Conservation (phyloP, 1,140 invertebrate genomes). For the Mercenaria mercenaria region DNA sequence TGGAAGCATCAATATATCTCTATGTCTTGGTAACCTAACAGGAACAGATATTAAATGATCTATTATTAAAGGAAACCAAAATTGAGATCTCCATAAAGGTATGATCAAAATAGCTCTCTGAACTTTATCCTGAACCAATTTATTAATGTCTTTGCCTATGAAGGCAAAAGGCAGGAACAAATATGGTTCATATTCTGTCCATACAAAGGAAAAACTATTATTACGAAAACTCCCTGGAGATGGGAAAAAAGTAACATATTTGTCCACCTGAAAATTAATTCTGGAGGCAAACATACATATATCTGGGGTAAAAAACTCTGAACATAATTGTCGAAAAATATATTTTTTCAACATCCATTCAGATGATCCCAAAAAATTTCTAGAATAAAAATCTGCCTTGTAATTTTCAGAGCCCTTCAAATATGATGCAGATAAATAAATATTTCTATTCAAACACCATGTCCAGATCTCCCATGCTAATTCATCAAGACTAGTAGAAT, state of each 20-base stretch:
- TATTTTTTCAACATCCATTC: constrained; percentile 38
- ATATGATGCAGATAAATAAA: constrained; percentile 29
- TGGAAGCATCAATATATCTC: neutral
- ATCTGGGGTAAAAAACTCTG: neutral
- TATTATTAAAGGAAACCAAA: neutral
- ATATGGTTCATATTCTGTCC: neutral
- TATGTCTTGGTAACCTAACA: constrained; percentile 40
- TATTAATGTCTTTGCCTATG: constrained; percentile 22
- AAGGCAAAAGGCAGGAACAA: constrained; percentile 16
- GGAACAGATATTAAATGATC: constrained; percentile 13
- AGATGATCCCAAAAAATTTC: constrained; percentile 37
- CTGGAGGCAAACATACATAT: constrained; percentile 29
- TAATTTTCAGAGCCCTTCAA: constrained; percentile 26
- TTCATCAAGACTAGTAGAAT: neutral
- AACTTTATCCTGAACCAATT: neutral
- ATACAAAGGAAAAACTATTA: constrained; percentile 11
- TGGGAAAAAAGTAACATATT: constrained; percentile 23
- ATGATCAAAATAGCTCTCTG: neutral
- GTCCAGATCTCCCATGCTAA: constrained; percentile 51
- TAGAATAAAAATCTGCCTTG: constrained; percentile 43
- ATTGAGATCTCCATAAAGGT: no score
- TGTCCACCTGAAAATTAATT: neutral
- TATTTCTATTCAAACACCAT: constrained; percentile 56
- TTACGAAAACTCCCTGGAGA: neutral
- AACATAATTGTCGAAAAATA: neutral